Evolutionary conservation across 2,113 vertebrate genomes (phyloP).

Genomic region (Rhagologus leucostigma): DNA sequence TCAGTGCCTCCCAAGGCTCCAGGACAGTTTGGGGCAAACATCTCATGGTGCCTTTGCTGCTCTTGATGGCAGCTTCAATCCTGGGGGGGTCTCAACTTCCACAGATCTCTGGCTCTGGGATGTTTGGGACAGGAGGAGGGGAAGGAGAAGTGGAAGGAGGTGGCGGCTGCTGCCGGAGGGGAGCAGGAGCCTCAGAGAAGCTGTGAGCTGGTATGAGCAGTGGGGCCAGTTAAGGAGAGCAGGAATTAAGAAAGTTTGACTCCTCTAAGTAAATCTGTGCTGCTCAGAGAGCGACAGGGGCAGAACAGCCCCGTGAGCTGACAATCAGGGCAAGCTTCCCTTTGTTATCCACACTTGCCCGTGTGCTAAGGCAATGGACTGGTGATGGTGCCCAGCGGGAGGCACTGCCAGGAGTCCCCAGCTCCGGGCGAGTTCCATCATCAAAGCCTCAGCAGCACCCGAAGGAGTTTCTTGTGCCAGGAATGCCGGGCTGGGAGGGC

Average conservation of each 20-base stretch:
- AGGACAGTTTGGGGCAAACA: accelerated
- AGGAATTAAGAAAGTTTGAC: neutral
- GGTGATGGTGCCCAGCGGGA: neutral
- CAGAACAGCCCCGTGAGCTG: neutral
- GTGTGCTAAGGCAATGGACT: neutral
- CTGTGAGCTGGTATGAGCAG: neutral
- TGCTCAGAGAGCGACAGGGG: neutral
- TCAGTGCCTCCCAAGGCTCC: too few relatives aligned
- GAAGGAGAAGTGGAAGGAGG: neutral
- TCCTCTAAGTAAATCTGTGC: neutral
- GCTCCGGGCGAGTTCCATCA: neutral
- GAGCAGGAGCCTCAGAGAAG: neutral
- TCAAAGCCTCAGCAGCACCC: neutral
- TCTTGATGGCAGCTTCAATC: neutral
- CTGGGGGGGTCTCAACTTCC: neutral
- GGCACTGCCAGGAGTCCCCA: neutral
- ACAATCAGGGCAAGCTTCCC: neutral
- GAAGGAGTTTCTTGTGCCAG: neutral
- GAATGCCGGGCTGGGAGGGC: neutral
- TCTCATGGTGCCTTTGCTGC: accelerated
- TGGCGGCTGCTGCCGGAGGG: neutral
- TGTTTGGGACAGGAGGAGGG: neutral
- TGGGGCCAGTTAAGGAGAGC: neutral
- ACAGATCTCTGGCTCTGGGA: accelerated
- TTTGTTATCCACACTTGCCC: neutral